Evolutionary conservation across 2,797 vertebrate genomes (phyloP).

Genomic region (Tiaroga cobitis): DNA sequence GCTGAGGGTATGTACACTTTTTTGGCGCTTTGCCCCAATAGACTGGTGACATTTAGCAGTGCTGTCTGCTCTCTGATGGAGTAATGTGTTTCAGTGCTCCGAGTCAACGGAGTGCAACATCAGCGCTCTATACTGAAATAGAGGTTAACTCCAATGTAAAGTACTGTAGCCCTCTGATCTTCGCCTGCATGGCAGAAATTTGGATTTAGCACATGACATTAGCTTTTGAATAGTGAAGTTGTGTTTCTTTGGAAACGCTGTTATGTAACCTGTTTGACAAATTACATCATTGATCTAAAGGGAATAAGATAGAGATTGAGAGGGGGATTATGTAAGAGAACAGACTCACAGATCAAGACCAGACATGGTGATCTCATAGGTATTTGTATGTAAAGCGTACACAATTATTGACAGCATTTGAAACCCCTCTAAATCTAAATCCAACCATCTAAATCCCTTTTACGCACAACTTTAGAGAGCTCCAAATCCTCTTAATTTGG

Average conservation of each 20-base stretch:
- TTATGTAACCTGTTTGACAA: not conserved
- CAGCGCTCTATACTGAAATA: conserved; percentile 8
- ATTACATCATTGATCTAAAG: conserved; percentile 9
- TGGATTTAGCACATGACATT: conserved; percentile 23
- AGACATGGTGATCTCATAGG: not conserved
- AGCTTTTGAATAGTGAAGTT: conserved; percentile 4
- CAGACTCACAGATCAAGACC: not conserved
- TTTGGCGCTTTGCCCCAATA: conserved; percentile 18
- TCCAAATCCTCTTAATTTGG: not conserved
- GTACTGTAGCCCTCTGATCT: conserved; percentile 21
- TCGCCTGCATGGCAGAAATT: not conserved
- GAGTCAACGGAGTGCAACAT: conserved; percentile 39
- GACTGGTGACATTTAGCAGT: conserved; percentile 47
- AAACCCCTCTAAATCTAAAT: not conserved
- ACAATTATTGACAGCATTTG: not conserved
- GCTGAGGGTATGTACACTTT: conserved; percentile 8
- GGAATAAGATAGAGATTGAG: not conserved
- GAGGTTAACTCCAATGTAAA: conserved; percentile 19
- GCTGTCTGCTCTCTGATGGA: conserved; percentile 21
- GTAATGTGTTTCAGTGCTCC: conserved; percentile 35
- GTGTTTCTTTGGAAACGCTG: conserved; percentile 2
- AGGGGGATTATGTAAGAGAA: conserved; percentile 6
- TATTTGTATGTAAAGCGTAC: not conserved
- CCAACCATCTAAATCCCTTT: not conserved
- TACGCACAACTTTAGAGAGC: not conserved